Base-by-base conservation (phyloP, 2,113 vertebrate species). In the Myodes glareolus region DNA sequence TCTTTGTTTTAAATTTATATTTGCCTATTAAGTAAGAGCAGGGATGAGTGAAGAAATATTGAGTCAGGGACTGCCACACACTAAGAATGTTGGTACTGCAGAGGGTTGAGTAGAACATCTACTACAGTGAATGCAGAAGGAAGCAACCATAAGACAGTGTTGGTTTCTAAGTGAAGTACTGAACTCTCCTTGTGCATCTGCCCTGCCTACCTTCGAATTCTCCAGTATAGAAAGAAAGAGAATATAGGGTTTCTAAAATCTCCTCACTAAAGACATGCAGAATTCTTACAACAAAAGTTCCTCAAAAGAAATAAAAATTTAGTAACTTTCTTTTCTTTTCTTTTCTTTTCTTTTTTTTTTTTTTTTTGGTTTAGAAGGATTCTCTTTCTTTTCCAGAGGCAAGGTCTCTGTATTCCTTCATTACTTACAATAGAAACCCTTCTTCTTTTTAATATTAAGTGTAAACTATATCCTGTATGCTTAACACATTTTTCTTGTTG, bases 321-420 rank as follows among this genome's bases (percentile, higher is more conserved):
- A n/a, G n/a, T n/a, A n/a, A n/a, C n/a, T n/a, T n/a, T n/a, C n/a
- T n/a, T n/a, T n/a, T n/a, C n/a, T n/a, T n/a, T n/a, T n/a, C n/a
- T n/a, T n/a, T n/a, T n/a, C n/a, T n/a, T n/a, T n/a, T n/a, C n/a
- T n/a, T n/a, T n/a, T n/a, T 55, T 72, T 88, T n/a, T 68, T 67
- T 31, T 3, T 33, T 76, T 93, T 90, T 45, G 6, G 3, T 5
- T 94, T 85, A 39, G 47, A 94, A 72, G 27, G 88, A 88, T 80
- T 63, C 45, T 82, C 31, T 52, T 94, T 95, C 55, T 72, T 94
- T 97, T 92, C 75, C 27, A 90, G 65, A 67, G 33, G 68, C 13
- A 25, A 7, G 1, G 27, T 82, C n/a, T 85, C 39, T 55, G 58
- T 88, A 33, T 90, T 75, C 67, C 96, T 92, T 89, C 58, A 21